Base-by-base conservation (phyloP, 2,113 vertebrate genomes). In the Naja naja region DNA sequence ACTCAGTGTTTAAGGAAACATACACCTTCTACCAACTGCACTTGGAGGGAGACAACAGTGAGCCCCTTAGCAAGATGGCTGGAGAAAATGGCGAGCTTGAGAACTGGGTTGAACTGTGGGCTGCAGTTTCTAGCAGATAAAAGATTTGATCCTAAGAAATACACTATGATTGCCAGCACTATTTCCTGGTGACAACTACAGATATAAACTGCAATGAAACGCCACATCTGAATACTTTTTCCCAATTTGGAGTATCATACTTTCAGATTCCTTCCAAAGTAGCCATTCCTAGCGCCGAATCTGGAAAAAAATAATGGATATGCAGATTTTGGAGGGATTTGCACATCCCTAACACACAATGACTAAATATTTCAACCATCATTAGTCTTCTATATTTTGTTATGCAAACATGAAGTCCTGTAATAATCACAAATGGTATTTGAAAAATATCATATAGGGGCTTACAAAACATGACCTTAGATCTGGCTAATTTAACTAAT, bases 41-140 rank as follows among this genome's bases (percentile, higher is more conserved):
- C 16, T 81, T 81, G 39, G 69, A 20, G 6, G 18, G 91, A 81
- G 25, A 55, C 1, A 52, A 90, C 9, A 43, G 74, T 0, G 55
- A 93, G 4, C 81, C 45, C 23, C 47, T 93, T 14, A 89, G 97
- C 87, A 96, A 94, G 90, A 95, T 98, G 0, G 93, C 97, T 56
- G 96, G 95, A 0, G 97, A 97, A 3, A 88, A 97, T 3, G 97
- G 98, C 30, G 97, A 53, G 1, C 58, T 99, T 90, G 97, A 96
- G 8, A 97, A 95, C 34, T 20, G 34, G 18, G 6, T 81, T 39
- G 69, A 81, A 81, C 6, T 39, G 7, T 39, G n/a, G 34, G 69
- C 18, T 81, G 34, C 69, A 81, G 69, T 81, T 81, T 81, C 34
- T 39, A 81, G 39, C 69, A 6, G 64, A 69, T 34, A 69, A 69